Evolutionary conservation across 2,113 vertebrate species (phyloP).

Genomic region (Tachysurus vachellii): DNA sequence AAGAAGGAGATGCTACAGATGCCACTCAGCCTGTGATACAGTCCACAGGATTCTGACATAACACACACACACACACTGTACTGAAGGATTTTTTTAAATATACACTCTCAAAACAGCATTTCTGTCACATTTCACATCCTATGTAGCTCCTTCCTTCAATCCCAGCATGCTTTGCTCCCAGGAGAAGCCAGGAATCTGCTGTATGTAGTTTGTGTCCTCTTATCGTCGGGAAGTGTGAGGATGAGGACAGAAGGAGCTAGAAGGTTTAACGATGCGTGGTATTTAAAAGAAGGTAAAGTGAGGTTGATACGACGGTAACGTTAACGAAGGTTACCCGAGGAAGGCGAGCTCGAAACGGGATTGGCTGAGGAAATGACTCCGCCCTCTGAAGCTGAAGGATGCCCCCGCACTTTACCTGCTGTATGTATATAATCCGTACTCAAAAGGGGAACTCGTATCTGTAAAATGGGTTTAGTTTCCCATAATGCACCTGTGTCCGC

Average conservation of each 20-base stretch:
- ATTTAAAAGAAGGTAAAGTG: background rate
- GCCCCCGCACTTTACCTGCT: conserved; percentile 75
- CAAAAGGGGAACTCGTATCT: conserved; percentile 42
- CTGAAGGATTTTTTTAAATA: conserved; percentile 13
- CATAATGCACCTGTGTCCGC: conserved; percentile 31
- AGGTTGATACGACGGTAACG: background rate
- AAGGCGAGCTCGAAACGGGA: background rate
- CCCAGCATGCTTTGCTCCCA: conserved; percentile 60
- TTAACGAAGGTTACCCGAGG: background rate
- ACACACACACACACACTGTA: conserved; percentile 1
- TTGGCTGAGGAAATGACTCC: conserved; percentile 57
- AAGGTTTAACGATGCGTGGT: background rate
- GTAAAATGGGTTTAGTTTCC: conserved; percentile 28
- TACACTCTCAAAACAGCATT: background rate
- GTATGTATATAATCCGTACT: conserved; percentile 47
- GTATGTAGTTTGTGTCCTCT: conserved; percentile 13
- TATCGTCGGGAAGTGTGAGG: background rate
- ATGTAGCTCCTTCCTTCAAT: conserved; percentile 39
- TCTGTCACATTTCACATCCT: conserved; percentile 24
- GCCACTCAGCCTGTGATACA: conserved; percentile 58
- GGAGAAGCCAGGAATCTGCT: conserved; percentile 45
- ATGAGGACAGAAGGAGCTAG: conserved; percentile 16
- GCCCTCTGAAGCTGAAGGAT: conserved; percentile 61
- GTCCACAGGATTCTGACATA: conserved; percentile 74
- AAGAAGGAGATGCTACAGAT: conserved; percentile 62